Percentiles rank a stretch among this genome's conserved stretches.
These are phyloP conservation scores for Corythoichthys intestinalis DNA, from an alignment of 2,113 vertebrate genomes.

Conservation along the genomic window DNA sequence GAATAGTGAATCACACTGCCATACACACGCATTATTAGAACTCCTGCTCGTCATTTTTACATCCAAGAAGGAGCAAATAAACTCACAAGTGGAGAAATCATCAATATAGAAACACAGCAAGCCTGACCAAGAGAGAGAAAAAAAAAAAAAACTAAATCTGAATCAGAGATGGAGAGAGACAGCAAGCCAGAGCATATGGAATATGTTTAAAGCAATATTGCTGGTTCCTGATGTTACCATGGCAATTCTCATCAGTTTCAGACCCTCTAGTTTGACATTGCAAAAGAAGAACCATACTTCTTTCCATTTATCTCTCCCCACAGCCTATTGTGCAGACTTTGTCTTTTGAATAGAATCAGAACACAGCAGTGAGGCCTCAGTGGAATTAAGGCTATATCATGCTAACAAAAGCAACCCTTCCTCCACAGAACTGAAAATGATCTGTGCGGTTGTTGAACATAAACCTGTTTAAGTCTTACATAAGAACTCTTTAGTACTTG, in stretches of 20 bases:
- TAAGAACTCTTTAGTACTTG: conserved; percentile 24
- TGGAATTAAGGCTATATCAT: conserved; percentile 40
- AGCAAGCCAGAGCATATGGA: conserved; percentile 50
- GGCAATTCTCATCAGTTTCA: conserved; percentile 41
- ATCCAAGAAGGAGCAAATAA: conserved; percentile 65
- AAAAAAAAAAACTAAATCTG: conserved; percentile 30
- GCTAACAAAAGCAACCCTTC: conserved; percentile 54
- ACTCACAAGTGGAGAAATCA: conserved; percentile 47
- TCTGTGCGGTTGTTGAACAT: conserved; percentile 32
- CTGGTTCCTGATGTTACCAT: conserved; percentile 50
- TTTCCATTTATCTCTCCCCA: conserved; percentile 9
- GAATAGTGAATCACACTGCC: conserved; percentile 60
- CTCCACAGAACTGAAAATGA: conserved; percentile 33
- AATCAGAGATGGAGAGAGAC: conserved; percentile 21
- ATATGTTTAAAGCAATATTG: conserved; percentile 58
- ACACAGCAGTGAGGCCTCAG: conserved; percentile 36
- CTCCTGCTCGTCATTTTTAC: conserved; percentile 34
- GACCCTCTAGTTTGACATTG: conserved; percentile 1
- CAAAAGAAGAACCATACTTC: conserved; percentile 4
- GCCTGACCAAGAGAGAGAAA: conserved; percentile 7
- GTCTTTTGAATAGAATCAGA: conserved; percentile 26
- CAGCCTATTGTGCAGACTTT: conserved; percentile 23
- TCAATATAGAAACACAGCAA: conserved; percentile 38
- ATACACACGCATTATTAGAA: conserved; percentile 66
- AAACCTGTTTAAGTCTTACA: conserved; percentile 23